Base-by-base conservation (phyloP, 2,113 vertebrate genomes). In the Pantherophis guttatus region DNA sequence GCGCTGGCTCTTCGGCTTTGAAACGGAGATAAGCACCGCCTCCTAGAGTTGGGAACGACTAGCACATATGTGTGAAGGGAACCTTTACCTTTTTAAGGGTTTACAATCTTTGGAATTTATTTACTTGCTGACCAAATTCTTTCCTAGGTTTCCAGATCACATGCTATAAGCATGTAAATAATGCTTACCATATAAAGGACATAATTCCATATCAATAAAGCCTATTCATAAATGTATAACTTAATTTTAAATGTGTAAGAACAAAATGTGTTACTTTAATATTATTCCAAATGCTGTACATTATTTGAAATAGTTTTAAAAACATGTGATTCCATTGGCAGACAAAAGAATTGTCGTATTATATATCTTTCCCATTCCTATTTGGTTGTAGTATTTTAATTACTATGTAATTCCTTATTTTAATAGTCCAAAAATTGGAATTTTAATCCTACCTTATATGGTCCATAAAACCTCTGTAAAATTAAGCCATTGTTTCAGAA, bases 401-500 rank as follows among this genome's bases (percentile, higher is more conserved):
- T 81, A 19, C 33, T 81, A 44, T 19, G 5, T 88, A 13, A 62
- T n/a, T 92, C 90, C 1, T 13, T 53, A 1, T 55, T 93, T 94
- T 94, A 90, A 90, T 59, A 53, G 2, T 92, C 88, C 21, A 91
- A 93, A 94, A 91, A 94, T 58, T 4, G 23, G 55, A 1, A 50
- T 29, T 94, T 39, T 91, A 92, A 93, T 92, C 55, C 1, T 91
- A 33, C 5, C 0, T 92, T 92, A 26, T 88, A 39, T 8, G 88
- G 59, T 93, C 65, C 90, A 91, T 86, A 93, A 93, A 39, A 21
- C 0, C 48, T 95, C 91, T 48, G 90, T 87, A 26, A 50, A 44
- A 91, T 91, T 86, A 94, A 90, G 75, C 11, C 85, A 17, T 2
- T 90, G 19, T 90, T 81, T 94, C 29, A 93, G 90, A 21, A 93